Evolutionary conservation across 2,113 vertebrate species (phyloP), one percentile per base, ranked within the genome.

Genomic region (Oxygymnocypris stewartii): DNA sequence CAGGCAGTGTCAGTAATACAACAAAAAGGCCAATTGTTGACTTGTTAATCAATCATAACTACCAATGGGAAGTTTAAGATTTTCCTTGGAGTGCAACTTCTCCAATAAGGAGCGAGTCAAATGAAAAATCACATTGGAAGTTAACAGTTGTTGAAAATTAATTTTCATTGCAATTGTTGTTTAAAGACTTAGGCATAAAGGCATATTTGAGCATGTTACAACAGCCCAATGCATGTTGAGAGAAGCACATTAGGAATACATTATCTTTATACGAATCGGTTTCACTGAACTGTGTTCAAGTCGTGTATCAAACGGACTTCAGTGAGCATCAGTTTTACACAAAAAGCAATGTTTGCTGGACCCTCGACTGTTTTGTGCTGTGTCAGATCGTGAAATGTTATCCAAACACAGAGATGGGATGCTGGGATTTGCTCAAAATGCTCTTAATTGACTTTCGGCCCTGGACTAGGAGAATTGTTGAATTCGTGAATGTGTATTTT

Each of bases 401-500:
- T 61, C 12, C 69, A 85, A 65, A 84, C 57, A n/a, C 25, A 37
- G 31, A 73, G 57, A 59, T 25, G 54, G 44, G 54, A 59, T 63
- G 9, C 20, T 44, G 12, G 59, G 85, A 67, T 73, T 23, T 31
- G 47, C 57, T 80, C 40, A 47, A 20, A 61, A 54, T 42, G 85
- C 42, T 16, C 6, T 20, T 40, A 40, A 86, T 35, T 69, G 57
- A 79, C 47, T 74, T 37, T 57, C 20, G 2, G 23, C 9, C 37
- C 37, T 35, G 59, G 67, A 49, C 8, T 9, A 35, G 44, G 57
- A 73, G 76, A 37, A 80, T 59, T 23, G 47, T 31, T 28, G 63
- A 67, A 16, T 35, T 82, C 49, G 73, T 84, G 77, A 78, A 40
- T 87, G 57, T 71, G 47, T 75, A 11, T 44, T 85, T 78, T 40